Evolutionary conservation across 2,888 invertebrate genomes (phyloP), one percentile per base, ranked within the genome.

Genomic region (Perizoma flavofasciatum): DNA sequence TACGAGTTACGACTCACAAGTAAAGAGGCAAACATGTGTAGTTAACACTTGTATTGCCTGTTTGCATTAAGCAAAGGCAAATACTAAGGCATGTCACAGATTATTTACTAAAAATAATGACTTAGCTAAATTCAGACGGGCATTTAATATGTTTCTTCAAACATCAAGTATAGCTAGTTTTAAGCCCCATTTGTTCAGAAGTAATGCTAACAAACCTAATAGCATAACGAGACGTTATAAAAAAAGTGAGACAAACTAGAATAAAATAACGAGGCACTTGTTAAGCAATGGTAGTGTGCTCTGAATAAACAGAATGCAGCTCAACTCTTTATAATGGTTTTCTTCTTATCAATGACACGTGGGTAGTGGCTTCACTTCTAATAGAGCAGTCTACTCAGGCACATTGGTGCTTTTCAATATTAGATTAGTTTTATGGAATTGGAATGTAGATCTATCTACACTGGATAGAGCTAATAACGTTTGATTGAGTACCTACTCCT

Each of bases 241-340:
- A 81, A 72, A 77, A 84, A 82, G 77, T 85, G 71, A 83, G 81
- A 70, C 83, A 80, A 75, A 77, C 77, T 82, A 79, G 70, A 75
- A 70, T 71, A 75, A 74, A 74, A 81, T 78, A 86, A 85, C 81
- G 78, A 82, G 73, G 80, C 75, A 81, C 81, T 85, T 84, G 82
- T 85, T 81, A 80, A 75, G 84, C 84, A 85, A 85, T 79, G 75
- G 68, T 60, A 74, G 71, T 81, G 77, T 77, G 81, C 74, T 80
- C 79, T 79, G 79, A 82, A 85, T 83, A 83, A 82, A 83, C 81
- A 82, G 79, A 79, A 75, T 75, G 67, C 73, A 65, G 66, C 67
- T 68, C 72, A 63, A 65, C 68, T 66, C 72, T 71, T 72, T 68
- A 83, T 74, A 82, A 79, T 75, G 77, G 70, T 71, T 73, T 69